These are phyloP conservation scores for Chionis minor DNA, from an alignment of 2,113 vertebrate species.

Conservation along the genomic window DNA sequence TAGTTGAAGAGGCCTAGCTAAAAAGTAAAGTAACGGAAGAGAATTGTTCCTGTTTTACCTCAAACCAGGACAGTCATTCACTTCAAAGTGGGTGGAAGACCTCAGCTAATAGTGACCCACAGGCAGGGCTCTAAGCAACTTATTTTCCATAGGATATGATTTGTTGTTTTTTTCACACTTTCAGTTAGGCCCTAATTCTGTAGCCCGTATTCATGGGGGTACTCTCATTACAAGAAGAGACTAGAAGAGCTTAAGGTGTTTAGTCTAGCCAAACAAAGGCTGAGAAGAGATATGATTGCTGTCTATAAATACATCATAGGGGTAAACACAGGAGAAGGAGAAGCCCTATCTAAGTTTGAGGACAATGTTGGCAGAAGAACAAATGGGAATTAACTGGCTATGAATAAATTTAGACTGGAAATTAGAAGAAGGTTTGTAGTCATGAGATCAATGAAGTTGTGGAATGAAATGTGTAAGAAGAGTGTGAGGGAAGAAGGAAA, in stretches of 20 bases:
- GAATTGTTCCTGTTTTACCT: too few species aligned
- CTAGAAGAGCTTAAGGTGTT: neutral
- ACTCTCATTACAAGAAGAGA: neutral
- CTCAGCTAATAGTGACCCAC: neutral
- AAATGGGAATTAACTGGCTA: neutral
- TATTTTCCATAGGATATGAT: neutral
- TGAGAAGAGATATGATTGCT: conserved; percentile 1
- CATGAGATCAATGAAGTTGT: neutral
- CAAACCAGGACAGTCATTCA: neutral
- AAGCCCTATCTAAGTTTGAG: neutral
- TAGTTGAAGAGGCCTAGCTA: too few species aligned
- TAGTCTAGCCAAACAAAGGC: conserved; percentile 15
- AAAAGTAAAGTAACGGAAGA: too few species aligned
- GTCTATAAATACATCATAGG: neutral
- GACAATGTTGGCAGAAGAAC: neutral
- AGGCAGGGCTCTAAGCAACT: neutral
- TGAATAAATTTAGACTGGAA: conserved; percentile 5
- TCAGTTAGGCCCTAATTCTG: neutral
- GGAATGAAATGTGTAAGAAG: neutral
- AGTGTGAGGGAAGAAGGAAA: neutral
- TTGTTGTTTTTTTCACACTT: neutral
- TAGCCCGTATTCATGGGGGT: neutral
- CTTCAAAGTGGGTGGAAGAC: neutral
- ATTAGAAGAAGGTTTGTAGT: neutral
- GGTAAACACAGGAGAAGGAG: neutral